Conservation (phyloP, 2,888 invertebrate species). For the Ariolimax columbianus region DNA sequence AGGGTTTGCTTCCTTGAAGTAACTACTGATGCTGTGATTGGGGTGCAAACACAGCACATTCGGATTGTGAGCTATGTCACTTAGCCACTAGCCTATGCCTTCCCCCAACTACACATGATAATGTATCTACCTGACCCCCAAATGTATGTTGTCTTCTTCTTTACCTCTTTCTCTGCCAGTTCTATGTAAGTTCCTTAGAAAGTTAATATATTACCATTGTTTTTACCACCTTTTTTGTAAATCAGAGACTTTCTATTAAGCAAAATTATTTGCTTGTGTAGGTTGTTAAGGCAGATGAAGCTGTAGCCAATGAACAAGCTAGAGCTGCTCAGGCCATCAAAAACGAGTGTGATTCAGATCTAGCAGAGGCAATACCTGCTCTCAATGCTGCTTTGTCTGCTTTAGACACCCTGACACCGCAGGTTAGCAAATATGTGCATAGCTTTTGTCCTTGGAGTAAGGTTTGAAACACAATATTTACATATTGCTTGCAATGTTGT, state of each 20-base stretch:
- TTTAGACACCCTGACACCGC: conserved; percentile 78
- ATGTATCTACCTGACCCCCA: too few relatives aligned
- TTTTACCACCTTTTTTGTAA: neutral
- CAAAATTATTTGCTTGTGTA: conserved; percentile 66
- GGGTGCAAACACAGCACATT: too few relatives aligned
- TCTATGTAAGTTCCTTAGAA: too few relatives aligned
- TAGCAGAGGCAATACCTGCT: conserved; percentile 79
- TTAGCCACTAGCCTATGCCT: too few relatives aligned
- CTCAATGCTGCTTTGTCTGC: conserved; percentile 78
- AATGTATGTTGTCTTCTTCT: too few relatives aligned
- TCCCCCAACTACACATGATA: too few relatives aligned
- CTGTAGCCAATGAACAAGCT: conserved; percentile 86
- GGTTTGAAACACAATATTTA: neutral
- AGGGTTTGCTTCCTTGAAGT: too few relatives aligned
- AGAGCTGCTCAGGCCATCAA: conserved; percentile 79
- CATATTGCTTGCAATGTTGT: neutral
- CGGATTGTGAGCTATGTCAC: too few relatives aligned
- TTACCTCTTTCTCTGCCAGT: too few relatives aligned
- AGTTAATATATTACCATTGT: too few relatives aligned
- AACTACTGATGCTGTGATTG: too few relatives aligned
- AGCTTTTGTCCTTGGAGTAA: neutral
- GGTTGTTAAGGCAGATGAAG: conserved; percentile 94
- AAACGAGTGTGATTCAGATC: conserved; percentile 79
- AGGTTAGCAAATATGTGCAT: conserved; percentile 59
- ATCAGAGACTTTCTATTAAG: neutral